A percentile compares a stretch with the other conserved stretches of the same genome.
phyloP scores from a whole-genome alignment of 2,888 invertebrate species.

The Dermolepida albohirtum region DNA sequence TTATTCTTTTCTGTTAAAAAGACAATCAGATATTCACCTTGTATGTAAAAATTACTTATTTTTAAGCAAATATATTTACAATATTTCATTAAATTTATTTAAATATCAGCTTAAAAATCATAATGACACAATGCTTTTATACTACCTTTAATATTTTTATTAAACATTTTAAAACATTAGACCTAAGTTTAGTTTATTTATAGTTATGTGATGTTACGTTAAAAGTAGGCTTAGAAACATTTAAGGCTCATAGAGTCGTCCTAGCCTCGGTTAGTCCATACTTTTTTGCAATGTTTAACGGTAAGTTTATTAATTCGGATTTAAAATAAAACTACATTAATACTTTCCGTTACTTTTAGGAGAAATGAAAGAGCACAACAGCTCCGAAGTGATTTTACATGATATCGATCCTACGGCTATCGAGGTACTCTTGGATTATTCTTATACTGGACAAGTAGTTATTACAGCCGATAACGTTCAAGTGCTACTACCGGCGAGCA shows the following conservation, averaged over 20 bases:
- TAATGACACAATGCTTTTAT: not conserved
- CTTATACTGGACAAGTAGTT: conserved; percentile 81
- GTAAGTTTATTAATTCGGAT: conserved; percentile 60
- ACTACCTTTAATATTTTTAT: not conserved
- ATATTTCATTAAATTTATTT: too few relatives aligned
- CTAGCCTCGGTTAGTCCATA: conserved; percentile 81
- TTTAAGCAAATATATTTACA: too few relatives aligned
- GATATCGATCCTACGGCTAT: conserved; percentile 74
- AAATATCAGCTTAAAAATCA: too few relatives aligned
- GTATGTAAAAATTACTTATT: too few relatives aligned
- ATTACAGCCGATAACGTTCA: conserved; percentile 63
- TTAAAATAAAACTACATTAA: not conserved
- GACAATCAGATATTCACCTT: too few relatives aligned
- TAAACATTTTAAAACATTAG: not conserved
- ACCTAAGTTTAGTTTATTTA: conserved; percentile 54
- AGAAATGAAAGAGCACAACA: conserved; percentile 71
- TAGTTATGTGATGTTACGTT: conserved; percentile 77
- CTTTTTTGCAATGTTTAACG: conserved; percentile 81
- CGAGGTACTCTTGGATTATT: conserved; percentile 77
- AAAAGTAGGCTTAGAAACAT: conserved; percentile 74
- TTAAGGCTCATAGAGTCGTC: conserved; percentile 79
- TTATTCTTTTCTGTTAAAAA: too few relatives aligned
- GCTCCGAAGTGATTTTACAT: conserved; percentile 69
- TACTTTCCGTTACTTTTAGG: conserved; percentile 58
- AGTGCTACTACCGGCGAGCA: conserved; percentile 76